Evolutionary conservation across 92 coral and sea anemone species (phyloP).

Genomic region (Blastomussa wellsi): DNA sequence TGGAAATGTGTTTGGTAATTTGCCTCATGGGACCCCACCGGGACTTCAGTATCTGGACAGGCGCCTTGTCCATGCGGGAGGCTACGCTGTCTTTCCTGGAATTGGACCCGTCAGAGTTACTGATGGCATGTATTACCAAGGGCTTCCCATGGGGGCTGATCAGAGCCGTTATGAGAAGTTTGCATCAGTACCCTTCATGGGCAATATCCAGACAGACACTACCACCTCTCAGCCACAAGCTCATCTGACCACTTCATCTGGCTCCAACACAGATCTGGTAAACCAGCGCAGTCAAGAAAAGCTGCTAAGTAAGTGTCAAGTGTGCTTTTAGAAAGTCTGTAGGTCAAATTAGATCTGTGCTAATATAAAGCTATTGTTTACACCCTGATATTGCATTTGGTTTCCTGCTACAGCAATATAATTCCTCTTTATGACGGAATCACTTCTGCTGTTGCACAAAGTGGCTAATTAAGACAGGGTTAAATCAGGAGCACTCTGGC

Average conservation of each 20-base stretch:
- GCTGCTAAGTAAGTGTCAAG: conserved; percentile 68
- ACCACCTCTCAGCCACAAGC: conserved; percentile 48
- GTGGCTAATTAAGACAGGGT: conserved; percentile 22
- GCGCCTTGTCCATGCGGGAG: conserved; percentile 58
- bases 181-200: conserved; percentile 70
- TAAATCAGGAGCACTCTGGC: not conserved
- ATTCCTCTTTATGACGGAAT: conserved; percentile 8
- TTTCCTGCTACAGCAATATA: conserved; percentile 25
- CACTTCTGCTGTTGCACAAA: not conserved
- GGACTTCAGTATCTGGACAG: conserved; percentile 81
- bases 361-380: conserved; percentile 18
- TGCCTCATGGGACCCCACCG: conserved; percentile 49
- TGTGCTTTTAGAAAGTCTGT: conserved; percentile 28
- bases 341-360: conserved; percentile 17
- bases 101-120: conserved; percentile 82
- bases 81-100: conserved; percentile 78
- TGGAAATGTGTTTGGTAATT: conserved; percentile 46
- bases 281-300: conserved; percentile 67
- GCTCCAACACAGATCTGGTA: conserved; percentile 40
- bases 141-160: conserved; percentile 83
- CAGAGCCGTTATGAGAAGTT: conserved; percentile 78
- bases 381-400: not conserved
- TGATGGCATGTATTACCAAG: conserved; percentile 80
- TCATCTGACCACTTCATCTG: conserved; percentile 31
- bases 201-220: conserved; percentile 58